Conservation (phyloP, 2,888 invertebrate genomes). For the Epinotia bilunana region DNA sequence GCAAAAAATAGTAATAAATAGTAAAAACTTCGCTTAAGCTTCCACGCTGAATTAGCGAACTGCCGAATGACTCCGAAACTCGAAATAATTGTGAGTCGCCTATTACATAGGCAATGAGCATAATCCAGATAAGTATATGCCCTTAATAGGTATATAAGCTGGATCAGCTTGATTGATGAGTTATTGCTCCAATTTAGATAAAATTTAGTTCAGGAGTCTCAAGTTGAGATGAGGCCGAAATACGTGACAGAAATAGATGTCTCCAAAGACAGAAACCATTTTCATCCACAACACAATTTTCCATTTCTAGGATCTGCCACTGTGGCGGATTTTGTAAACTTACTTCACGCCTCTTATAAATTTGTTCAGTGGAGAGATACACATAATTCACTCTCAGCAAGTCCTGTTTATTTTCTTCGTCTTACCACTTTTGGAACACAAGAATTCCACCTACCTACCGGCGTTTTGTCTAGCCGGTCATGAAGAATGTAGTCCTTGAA, state of each 20-base stretch:
- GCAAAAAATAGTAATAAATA: no score
- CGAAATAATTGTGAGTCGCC: not conserved
- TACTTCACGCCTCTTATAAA: constrained; percentile 58
- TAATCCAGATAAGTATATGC: constrained; percentile 10
- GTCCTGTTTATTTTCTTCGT: constrained; percentile 52
- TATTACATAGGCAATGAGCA: constrained; percentile 5
- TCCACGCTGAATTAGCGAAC: constrained; percentile 16
- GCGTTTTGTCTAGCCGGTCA: constrained; percentile 64
- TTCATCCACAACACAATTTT: constrained; percentile 56
- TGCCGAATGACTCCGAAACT: not conserved
- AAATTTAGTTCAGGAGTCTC: no score
- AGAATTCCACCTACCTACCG: constrained; percentile 72
- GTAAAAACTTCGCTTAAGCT: not conserved
- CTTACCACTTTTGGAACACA: constrained; percentile 71
- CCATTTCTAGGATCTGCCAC: constrained; percentile 58
- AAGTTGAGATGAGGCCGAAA: no score
- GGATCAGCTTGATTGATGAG: constrained; percentile 12
- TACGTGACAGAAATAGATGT: no score
- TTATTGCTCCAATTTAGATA: not conserved
- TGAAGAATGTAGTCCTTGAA: constrained; percentile 60
- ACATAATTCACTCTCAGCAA: constrained; percentile 67
- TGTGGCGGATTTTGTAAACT: constrained; percentile 59
- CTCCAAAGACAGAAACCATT: constrained; percentile 66
- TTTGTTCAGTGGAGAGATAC: constrained; percentile 62
- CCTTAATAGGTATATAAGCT: not conserved